Conservation (phyloP, 2,113 vertebrate genomes). For the Seriola rivoliana region DNA sequence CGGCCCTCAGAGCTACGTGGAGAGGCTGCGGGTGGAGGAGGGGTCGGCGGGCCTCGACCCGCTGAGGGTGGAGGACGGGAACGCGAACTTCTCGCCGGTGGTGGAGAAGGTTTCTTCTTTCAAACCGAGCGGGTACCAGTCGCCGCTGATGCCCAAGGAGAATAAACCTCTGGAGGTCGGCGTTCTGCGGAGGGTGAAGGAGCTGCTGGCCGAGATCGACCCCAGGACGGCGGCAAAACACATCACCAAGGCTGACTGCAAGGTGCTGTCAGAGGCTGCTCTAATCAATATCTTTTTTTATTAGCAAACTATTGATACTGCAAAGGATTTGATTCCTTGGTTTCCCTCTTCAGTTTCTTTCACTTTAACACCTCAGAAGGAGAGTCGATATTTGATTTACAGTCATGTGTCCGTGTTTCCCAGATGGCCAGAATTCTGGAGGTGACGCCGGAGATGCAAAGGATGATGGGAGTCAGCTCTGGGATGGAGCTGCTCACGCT, state of each 20-base stretch:
- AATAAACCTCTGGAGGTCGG: slow-evolving; percentile 94
- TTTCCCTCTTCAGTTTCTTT: too few species aligned
- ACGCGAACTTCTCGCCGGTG: slow-evolving; percentile 76
- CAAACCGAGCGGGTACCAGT: slow-evolving; percentile 87
- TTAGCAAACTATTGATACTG: too few species aligned
- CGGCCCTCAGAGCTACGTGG: slow-evolving; percentile 84
- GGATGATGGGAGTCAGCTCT: slow-evolving; percentile 93
- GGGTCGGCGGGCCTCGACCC: not conserved
- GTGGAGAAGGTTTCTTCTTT: slow-evolving; percentile 90
- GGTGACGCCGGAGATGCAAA: slow-evolving; percentile 90
- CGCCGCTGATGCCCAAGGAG: slow-evolving; percentile 88
- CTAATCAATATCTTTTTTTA: not conserved
- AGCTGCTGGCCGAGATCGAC: slow-evolving; percentile 90
- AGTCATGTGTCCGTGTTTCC: slow-evolving; percentile 2
- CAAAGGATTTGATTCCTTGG: too few species aligned
- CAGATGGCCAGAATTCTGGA: slow-evolving; percentile 94
- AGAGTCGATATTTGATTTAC: too few species aligned
- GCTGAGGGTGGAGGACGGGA: slow-evolving; percentile 49
- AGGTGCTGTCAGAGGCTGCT: slow-evolving; percentile 79
- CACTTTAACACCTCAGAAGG: too few species aligned
- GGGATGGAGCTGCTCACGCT: slow-evolving; percentile 96
- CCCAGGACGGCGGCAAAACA: slow-evolving; percentile 89
- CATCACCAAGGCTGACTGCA: slow-evolving; percentile 95
- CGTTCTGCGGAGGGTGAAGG: slow-evolving; percentile 92
- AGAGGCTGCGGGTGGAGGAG: slow-evolving; percentile 84